phyloP scores from a whole-genome alignment of 2,888 invertebrate species.

The Enchytraeus crypticus region DNA sequence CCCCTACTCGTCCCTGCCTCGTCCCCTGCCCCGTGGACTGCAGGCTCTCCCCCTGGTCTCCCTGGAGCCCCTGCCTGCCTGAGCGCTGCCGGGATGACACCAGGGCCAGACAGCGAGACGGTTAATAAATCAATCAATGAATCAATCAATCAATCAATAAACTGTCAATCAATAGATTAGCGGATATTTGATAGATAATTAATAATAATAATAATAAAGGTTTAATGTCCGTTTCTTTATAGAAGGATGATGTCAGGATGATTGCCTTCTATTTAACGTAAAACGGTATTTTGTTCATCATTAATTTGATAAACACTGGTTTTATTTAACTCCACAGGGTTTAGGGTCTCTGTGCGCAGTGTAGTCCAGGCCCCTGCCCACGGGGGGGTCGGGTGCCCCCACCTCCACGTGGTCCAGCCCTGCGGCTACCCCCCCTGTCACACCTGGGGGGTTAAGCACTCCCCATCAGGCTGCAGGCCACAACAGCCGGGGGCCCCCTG shows the following conservation, averaged over 20 bases:
- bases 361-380: slow-evolving; percentile 11
- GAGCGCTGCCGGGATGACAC: slow-evolving; percentile 18
- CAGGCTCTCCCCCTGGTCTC: slow-evolving; percentile 21
- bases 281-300: too few relatives aligned
- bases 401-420: slow-evolving; percentile 34
- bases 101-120: slow-evolving; percentile 13
- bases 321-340: too few relatives aligned
- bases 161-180: too few relatives aligned
- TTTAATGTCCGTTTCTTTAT: too few relatives aligned
- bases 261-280: too few relatives aligned
- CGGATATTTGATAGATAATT: too few relatives aligned
- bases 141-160: too few relatives aligned
- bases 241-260: too few relatives aligned
- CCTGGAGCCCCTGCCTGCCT: slow-evolving; percentile 27
- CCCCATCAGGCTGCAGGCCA: slow-evolving; percentile 51
- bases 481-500: slow-evolving; percentile 33
- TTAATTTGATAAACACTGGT: too few relatives aligned
- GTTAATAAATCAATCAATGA: too few relatives aligned
- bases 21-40: slow-evolving; percentile 25
- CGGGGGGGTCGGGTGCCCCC: slow-evolving; percentile 32
- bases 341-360: too few relatives aligned
- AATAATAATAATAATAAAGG: too few relatives aligned
- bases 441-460: slow-evolving; percentile 41
- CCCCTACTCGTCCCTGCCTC: slow-evolving; percentile 17
- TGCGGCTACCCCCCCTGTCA: slow-evolving; percentile 53